These are phyloP conservation scores for Charaxes varanes DNA, from an alignment of 1,140 invertebrate genomes.

Conservation along the genomic window DNA sequence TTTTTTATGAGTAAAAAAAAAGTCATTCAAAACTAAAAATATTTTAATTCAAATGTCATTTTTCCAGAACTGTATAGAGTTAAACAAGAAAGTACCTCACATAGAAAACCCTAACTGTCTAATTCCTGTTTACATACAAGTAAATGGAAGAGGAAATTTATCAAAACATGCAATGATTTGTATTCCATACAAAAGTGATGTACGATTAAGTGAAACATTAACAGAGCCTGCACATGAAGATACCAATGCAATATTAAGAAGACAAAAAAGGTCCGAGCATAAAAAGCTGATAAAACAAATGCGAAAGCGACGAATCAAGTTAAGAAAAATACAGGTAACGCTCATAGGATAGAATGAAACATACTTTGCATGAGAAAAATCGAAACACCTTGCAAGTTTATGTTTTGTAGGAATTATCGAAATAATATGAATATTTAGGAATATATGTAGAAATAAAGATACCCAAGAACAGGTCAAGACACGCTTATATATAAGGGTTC, in stretches of 20 bases:
- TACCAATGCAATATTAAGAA: slow-evolving; percentile 74
- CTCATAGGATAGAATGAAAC: too few relatives aligned
- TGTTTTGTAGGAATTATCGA: too few relatives aligned
- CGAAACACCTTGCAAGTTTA: too few relatives aligned
- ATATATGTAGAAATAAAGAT: too few relatives aligned
- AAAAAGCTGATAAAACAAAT: slow-evolving; percentile 76
- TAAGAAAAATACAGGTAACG: slow-evolving; percentile 54
- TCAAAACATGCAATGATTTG: slow-evolving; percentile 78
- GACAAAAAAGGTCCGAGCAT: slow-evolving; percentile 75
- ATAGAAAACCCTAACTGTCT: slow-evolving; percentile 42
- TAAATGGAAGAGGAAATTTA: slow-evolving; percentile 40
- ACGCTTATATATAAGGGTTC: too few relatives aligned
- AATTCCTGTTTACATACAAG: slow-evolving; percentile 42
- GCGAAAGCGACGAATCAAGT: slow-evolving; percentile 72
- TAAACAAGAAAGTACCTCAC: slow-evolving; percentile 26
- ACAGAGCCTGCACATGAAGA: slow-evolving; percentile 77
- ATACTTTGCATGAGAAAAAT: too few relatives aligned
- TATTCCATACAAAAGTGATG: slow-evolving; percentile 76
- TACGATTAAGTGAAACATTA: slow-evolving; percentile 51
- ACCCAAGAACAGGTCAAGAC: too few relatives aligned
- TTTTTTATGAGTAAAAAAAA: background rate
- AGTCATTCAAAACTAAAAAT: too few relatives aligned
- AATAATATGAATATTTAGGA: too few relatives aligned
- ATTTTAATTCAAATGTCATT: too few relatives aligned
- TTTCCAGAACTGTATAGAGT: slow-evolving; percentile 36